phyloP scores from a whole-genome alignment of 2,888 invertebrate genomes.

The Xanthia icteritia region DNA sequence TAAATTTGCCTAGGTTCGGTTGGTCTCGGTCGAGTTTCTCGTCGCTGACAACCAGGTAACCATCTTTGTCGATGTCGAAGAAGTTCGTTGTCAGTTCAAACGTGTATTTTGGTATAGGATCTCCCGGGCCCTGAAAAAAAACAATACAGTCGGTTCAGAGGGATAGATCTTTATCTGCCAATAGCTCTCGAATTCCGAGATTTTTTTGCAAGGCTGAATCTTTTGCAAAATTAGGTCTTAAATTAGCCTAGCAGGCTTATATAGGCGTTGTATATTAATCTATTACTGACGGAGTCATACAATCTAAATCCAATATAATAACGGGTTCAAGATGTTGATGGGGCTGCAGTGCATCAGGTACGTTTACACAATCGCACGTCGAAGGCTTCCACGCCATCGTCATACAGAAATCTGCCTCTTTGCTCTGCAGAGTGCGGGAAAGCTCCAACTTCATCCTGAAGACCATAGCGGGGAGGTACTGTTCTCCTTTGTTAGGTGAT shows the following conservation, averaged over 20 bases:
- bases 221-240: background rate
- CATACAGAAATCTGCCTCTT: too few relatives aligned
- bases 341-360: too few relatives aligned
- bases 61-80: conserved; percentile 94
- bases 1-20: conserved; percentile 95
- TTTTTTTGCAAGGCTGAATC: background rate
- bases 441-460: too few relatives aligned
- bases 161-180: background rate
- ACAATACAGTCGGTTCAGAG: background rate
- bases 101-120: conserved; percentile 94
- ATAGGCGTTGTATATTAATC: background rate
- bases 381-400: too few relatives aligned
- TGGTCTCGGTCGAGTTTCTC: conserved; percentile 96
- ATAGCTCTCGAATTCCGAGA: background rate
- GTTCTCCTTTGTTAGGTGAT: too few relatives aligned
- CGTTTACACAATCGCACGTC: too few relatives aligned
- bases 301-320: too few relatives aligned
- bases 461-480: too few relatives aligned
- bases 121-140: conserved; percentile 92
- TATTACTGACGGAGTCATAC: too few relatives aligned
- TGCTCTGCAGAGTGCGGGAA: too few relatives aligned
- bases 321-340: too few relatives aligned
- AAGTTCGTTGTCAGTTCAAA: conserved; percentile 96
- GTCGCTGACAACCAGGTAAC: conserved; percentile 94
- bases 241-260: background rate